Evolutionary conservation across 2,888 invertebrate genomes (phyloP), one percentile per base, ranked within the genome.

Genomic region (Acleris sparsana): DNA sequence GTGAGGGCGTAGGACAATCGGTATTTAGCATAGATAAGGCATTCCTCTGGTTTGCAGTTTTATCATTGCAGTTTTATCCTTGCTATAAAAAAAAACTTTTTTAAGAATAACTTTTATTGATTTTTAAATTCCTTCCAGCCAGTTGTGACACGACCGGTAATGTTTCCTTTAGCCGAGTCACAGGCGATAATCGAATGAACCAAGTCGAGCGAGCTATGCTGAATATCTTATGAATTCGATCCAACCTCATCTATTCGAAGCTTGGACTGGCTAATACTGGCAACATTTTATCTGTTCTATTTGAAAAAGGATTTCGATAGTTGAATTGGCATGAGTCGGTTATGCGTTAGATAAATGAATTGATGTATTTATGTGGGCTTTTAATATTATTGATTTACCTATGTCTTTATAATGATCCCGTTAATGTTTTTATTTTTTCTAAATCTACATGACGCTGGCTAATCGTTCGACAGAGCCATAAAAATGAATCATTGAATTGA

Each of bases 211-310:
- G 61, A 52, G 46, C 66, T 33, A 61, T 52, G 62, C 62, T 66
- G 66, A 66, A 66, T 66, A 66, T 62, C 61, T 66, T 66, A 66
- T 66, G 66, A 66, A 66, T 66, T 62, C 62, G 66, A 66, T 66
- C 62, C 57, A 57, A 66, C 46, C 66, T 62, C 57, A 66, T 66
- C 66, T 61, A 66, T 66, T 66, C 46, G 29, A 39, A 46, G 39
- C 61, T 61, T 51, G 55, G 60, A 65, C 55, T 49, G 60, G 60
- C 57, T 66, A 53, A 66, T 65, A 60, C 66, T 48, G 62, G 62
- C 61, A 66, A 62, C 61, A 53, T 52, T 61, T 61, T 61, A 66
- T 66, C 52, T 48, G 51, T 52, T 66, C 51, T 20, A 39, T 48
- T 66, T 61, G 56, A 57, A 61, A 61, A 52, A 20, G 61, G 62